Evolutionary conservation across 2,888 invertebrate species (phyloP), one percentile per base, ranked within the genome.

Genomic region (Hemistola chrysoprasaria): DNA sequence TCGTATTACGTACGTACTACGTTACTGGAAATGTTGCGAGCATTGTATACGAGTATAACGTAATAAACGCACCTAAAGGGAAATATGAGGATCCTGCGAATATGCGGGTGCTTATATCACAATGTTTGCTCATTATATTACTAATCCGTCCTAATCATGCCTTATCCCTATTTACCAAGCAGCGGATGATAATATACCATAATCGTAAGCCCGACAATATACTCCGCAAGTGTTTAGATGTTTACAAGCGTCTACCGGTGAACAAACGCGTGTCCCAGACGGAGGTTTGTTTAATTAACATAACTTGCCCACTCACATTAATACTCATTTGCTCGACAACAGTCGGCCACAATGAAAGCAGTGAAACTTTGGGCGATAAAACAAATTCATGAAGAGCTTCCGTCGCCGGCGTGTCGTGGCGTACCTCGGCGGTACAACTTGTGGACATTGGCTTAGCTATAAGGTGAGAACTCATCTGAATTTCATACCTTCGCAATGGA

Each of bases 241-340:
- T 62, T 66, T 62, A 59, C 58, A 59, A 62, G 54, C 46, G 49
- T 33, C 34, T 31, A 11, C 33, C 46, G 33, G 44, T 49, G 50
- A 51, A 54, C 51, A 56, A 48, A 53, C 52, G n/a, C n/a, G 51
- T 45, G 48, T 49, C 47, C 53, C 53, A 51, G 35, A 31, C 45
- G 43, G 48, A 54, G 65, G 62, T 68, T 68, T 64, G 72, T 71
- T 72, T 76, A 76, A 76, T 77, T 75, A 72, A 74, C 69, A 75
- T 65, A 75, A 75, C 73, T 77, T 69, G 62, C 61, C 62, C 61
- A 60, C 64, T 61, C 62, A 50, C 56, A 61, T 61, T 66, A 65
- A 65, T 59, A 64, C 58, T 52, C 59, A 59, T 66, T 68, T 63
- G 62, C 59, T 64, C 56, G 53, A 62, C 59, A 49, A 55, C 61